A percentile compares a stretch with the other conserved stretches of the same genome.
These are phyloP conservation scores for Oxyura jamaicensis DNA, from an alignment of 2,113 vertebrate genomes.

Conservation along the genomic window DNA sequence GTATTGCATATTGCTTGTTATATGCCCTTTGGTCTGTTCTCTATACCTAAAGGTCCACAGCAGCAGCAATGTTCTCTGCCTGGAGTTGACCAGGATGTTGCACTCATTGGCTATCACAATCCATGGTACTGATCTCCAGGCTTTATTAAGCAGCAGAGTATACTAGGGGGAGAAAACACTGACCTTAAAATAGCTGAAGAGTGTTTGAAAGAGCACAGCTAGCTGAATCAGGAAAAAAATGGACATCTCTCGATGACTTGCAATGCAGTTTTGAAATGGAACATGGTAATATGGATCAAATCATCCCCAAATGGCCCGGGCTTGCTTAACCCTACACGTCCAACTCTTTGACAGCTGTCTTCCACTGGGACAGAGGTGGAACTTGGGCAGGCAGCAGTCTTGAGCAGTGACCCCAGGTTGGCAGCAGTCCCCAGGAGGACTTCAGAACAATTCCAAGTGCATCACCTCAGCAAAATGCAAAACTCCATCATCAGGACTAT, in stretches of 20 bases:
- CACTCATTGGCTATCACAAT: not conserved
- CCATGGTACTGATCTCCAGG: not conserved
- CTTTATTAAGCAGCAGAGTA: not conserved
- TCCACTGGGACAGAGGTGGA: not conserved
- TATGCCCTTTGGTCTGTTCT: not conserved
- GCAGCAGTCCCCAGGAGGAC: not conserved
- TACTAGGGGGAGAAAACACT: not conserved
- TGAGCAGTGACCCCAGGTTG: not conserved
- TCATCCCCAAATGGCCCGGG: not conserved
- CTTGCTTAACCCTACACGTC: not conserved
- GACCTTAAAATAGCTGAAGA: not conserved
- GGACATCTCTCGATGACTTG: fast-evolving
- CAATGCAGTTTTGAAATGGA: not conserved
- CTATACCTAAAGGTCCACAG: not conserved
- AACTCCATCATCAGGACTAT: not conserved
- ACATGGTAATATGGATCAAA: not conserved
- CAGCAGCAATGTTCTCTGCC: not conserved
- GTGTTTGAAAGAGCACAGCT: not conserved
- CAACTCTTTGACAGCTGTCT: slow-evolving; percentile 11
- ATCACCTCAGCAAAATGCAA: slow-evolving; percentile 19
- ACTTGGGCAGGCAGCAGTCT: not conserved
- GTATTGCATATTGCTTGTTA: not conserved
- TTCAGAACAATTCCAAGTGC: not conserved
- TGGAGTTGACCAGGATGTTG: not conserved
- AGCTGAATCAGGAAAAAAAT: not conserved